Evolutionary conservation across 37 sponge, comb jelly and placozoan genomes (phyloP), one percentile per base, ranked within the genome.

Genomic region (Oopsacas minuta): DNA sequence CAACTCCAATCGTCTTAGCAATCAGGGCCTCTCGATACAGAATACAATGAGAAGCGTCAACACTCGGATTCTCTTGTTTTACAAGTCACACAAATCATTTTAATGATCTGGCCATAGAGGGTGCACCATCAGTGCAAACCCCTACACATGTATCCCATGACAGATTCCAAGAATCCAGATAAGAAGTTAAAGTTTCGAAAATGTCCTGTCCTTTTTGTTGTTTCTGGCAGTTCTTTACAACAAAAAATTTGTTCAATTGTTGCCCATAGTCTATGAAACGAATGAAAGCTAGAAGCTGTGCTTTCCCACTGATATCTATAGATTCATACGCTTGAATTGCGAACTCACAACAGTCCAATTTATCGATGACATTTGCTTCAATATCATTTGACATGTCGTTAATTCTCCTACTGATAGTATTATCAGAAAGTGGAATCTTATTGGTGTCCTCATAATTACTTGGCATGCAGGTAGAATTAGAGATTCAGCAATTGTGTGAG

Each of bases 171-270:
- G 75, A 61, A 32, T 34, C 75, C 30, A 61, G 28, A 61, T 61
- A 61, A 61, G 49, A 61, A 34, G 75, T 61, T 34, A 61, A n/a
- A 61, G 75, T n/a, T 61, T 61, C 75, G 28, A 61, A 61, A 25
- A 61, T 3, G 28, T 61, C 75, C 28, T 61, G 75, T 61, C 75
- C 30, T 61, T n/a, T 61, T 61, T 61, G 75, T 61, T 61, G 75
- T 61, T 61, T 61, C 75, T 7, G 75, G 75, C 30, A 61, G 75
- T 34, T 61, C 75, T 61, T 61, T 61, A 61, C 75, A 61, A n/a
- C 30, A 61, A 61, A 61, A 61, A 42, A 61, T 32, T 61, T 61
- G 75, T 61, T 61, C 75, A 61, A n/a, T n/a, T 25, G 28, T 61
- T 12, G 7, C 30, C 75, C 75, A 25, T 61, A 25, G 28, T 25